These are phyloP conservation scores for Geococcyx californianus DNA, from an alignment of 2,113 vertebrate genomes.

Conservation along the genomic window DNA sequence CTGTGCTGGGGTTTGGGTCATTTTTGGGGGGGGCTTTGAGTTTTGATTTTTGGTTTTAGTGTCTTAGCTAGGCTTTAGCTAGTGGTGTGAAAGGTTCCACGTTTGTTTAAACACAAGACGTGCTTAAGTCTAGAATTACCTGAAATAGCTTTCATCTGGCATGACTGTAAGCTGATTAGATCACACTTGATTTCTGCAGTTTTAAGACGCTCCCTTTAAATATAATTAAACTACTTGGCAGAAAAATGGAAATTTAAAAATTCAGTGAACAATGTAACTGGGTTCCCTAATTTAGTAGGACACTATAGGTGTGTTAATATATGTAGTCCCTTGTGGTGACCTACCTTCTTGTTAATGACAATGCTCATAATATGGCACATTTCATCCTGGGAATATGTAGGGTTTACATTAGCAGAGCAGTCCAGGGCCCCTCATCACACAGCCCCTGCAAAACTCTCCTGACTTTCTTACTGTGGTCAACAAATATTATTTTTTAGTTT, in stretches of 20 bases:
- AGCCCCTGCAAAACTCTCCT: not conserved
- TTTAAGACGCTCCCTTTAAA: not conserved
- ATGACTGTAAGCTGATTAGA: not conserved
- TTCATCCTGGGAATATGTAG: not conserved
- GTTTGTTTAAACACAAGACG: not conserved
- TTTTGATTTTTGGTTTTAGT: not conserved
- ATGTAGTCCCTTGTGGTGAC: not conserved
- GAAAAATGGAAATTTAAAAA: not conserved
- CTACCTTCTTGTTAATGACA: not conserved
- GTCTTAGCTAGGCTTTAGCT: not conserved
- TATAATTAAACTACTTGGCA: not conserved
- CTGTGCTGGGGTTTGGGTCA: not conserved
- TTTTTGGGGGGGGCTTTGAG: rapidly evolving
- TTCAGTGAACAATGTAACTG: not conserved
- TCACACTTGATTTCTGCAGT: not conserved
- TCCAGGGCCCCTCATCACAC: rapidly evolving
- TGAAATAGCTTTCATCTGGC: constrained; percentile 6
- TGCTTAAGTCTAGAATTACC: not conserved
- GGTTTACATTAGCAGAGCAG: rapidly evolving
- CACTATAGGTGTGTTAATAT: rapidly evolving
- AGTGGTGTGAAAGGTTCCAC: not conserved
- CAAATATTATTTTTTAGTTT: not conserved
- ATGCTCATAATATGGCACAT: not conserved
- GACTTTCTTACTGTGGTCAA: rapidly evolving
- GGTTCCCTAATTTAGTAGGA: not conserved